Conservation (phyloP, 2,797 vertebrate genomes). For the Mormyrus hasselquistii region DNA sequence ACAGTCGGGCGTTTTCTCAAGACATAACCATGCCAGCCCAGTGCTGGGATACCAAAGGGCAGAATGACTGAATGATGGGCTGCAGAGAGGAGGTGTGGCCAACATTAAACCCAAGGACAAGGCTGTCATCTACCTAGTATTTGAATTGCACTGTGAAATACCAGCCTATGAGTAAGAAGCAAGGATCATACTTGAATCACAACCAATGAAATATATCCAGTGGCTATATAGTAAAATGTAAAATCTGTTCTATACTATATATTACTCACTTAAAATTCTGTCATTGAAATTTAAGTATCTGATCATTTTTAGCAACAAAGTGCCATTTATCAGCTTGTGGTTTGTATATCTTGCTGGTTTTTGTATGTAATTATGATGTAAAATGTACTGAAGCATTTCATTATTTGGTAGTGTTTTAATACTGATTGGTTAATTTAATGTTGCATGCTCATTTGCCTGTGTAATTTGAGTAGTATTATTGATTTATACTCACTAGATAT, state of each 20-base stretch:
- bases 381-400: conserved; percentile 47
- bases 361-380: conserved; percentile 47
- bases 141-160: conserved; percentile 15
- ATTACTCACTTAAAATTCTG: neutral
- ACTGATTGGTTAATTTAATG: neutral
- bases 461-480: neutral
- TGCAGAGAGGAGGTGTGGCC: neutral
- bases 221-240: conserved; percentile 37
- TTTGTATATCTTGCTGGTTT: conserved; percentile 56
- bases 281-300: conserved; percentile 16
- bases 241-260: conserved; percentile 54
- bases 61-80: neutral
- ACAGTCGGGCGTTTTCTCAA: neutral
- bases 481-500: neutral
- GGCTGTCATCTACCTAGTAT: neutral
- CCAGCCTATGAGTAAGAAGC: conserved; percentile 14
- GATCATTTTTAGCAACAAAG: conserved; percentile 24
- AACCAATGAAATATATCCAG: conserved; percentile 33
- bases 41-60: neutral
- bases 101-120: neutral
- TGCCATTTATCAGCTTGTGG: conserved; percentile 32
- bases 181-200: conserved; percentile 53
- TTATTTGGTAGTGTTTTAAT: neutral
- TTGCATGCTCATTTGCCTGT: neutral
- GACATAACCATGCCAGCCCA: neutral